These are phyloP conservation scores for Aphaenogaster rudis DNA, from an alignment of 1,140 invertebrate species.

Conservation along the genomic window DNA sequence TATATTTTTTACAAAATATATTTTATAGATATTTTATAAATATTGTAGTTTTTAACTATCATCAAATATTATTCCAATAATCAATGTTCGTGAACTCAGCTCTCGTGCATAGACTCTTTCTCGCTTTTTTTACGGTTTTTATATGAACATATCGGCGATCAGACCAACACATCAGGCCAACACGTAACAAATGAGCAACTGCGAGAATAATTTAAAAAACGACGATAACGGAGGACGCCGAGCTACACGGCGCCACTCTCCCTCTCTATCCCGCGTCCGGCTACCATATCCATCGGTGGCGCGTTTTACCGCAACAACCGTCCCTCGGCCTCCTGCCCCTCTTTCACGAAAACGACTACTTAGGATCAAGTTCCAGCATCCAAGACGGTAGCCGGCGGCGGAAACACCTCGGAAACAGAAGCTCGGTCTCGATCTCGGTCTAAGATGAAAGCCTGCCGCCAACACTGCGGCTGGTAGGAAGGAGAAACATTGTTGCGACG, in stretches of 20 bases:
- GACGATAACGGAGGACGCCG: constrained; percentile 37
- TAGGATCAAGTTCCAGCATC: constrained; percentile 83
- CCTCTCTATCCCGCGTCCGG: neutral
- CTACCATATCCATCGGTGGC: constrained; percentile 31
- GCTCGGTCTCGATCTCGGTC: constrained; percentile 77
- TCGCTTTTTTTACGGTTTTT: neutral
- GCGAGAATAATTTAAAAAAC: constrained; percentile 80
- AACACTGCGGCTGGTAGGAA: constrained; percentile 70
- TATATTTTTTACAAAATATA: neutral
- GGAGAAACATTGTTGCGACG: constrained; percentile 81
- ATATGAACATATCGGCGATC: constrained; percentile 28
- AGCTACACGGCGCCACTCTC: constrained; percentile 56
- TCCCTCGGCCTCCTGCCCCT: constrained; percentile 59
- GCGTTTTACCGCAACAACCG: constrained; percentile 54
- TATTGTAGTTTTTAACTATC: neutral
- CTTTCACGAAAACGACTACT: constrained; percentile 79
- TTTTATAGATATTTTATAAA: neutral
- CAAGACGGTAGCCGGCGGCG: constrained; percentile 84
- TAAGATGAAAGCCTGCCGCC: constrained; percentile 83
- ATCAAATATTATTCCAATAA: neutral
- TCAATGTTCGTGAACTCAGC: neutral
- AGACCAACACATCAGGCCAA: neutral
- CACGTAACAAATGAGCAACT: constrained; percentile 70
- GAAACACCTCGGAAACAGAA: constrained; percentile 85
- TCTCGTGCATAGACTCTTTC: neutral